Percentiles rank a stretch among this genome's conserved stretches.
phyloP scores from a whole-genome alignment of 2,113 vertebrate genomes.

The Aythya baeri region DNA sequence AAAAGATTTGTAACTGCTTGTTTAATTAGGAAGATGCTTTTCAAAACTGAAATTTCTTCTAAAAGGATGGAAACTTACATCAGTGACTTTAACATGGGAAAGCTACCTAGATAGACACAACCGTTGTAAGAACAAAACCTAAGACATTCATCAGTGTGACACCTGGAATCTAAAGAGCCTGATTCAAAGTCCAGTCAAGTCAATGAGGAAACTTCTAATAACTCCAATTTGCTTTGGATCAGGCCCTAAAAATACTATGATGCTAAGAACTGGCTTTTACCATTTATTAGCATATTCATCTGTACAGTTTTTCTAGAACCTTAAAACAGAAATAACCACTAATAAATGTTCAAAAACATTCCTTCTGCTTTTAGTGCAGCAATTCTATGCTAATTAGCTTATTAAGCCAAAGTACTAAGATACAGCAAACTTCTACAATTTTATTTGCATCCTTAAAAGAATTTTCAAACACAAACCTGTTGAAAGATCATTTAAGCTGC shows the following conservation, averaged over 20 bases:
- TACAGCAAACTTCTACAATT: background rate
- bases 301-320: background rate
- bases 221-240: background rate
- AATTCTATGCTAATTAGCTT: background rate
- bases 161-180: background rate
- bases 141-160: background rate
- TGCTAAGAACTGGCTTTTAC: background rate
- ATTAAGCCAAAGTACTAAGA: background rate
- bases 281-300: background rate
- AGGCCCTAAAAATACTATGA: background rate
- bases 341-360: background rate
- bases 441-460: background rate
- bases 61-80: background rate
- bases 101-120: background rate
- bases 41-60: background rate
- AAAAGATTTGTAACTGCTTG: background rate
- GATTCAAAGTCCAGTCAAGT: background rate
- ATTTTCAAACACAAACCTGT: background rate
- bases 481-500: conserved; percentile 28
- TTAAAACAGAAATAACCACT: background rate
- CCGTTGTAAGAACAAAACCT: background rate
- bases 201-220: background rate
- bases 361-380: background rate
- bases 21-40: background rate
- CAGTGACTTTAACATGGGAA: background rate